Evolutionary conservation across 2,888 invertebrate genomes (phyloP).

Genomic region (Drosophila birchii): DNA sequence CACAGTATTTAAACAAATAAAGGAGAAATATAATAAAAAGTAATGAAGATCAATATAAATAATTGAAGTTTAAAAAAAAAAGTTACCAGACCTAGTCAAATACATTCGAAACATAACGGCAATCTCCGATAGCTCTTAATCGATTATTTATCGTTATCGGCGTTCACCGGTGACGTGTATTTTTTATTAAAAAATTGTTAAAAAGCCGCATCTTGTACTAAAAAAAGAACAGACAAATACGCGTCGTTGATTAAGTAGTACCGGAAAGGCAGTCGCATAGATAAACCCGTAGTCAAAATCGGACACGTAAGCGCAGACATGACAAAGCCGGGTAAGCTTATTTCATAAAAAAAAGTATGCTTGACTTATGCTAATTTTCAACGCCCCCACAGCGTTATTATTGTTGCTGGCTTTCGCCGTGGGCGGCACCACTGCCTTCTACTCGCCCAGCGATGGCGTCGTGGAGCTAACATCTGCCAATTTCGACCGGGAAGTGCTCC

Average conservation of each 20-base stretch:
- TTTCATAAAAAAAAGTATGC: not conserved
- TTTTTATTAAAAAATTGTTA: conserved; percentile 28
- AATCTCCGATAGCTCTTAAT: too few relatives aligned
- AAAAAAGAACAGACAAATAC: conserved; percentile 11
- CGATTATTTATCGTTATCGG: not conserved
- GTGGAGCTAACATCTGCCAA: conserved; percentile 94
- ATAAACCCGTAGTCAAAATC: not conserved
- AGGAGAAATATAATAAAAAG: too few relatives aligned
- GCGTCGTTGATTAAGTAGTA: conserved; percentile 7
- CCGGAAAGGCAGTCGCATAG: not conserved
- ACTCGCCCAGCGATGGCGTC: conserved; percentile 90
- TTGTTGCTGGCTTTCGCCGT: conserved; percentile 56
- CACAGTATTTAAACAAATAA: too few relatives aligned
- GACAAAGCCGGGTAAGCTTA: conserved; percentile 9
- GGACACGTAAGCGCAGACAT: conserved; percentile 40
- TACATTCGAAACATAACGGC: too few relatives aligned
- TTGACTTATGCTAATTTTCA: conserved; percentile 4
- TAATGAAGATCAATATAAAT: too few relatives aligned
- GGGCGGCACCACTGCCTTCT: conserved; percentile 85
- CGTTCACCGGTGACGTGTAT: conserved; percentile 44
- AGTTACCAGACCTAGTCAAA: too few relatives aligned
- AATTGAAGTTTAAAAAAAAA: too few relatives aligned
- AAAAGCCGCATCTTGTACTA: conserved; percentile 16
- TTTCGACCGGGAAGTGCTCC: conserved; percentile 93
- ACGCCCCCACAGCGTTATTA: conserved; percentile 49